Evolutionary conservation across 2,888 invertebrate genomes (phyloP).

Genomic region (Nymphalis c-album): DNA sequence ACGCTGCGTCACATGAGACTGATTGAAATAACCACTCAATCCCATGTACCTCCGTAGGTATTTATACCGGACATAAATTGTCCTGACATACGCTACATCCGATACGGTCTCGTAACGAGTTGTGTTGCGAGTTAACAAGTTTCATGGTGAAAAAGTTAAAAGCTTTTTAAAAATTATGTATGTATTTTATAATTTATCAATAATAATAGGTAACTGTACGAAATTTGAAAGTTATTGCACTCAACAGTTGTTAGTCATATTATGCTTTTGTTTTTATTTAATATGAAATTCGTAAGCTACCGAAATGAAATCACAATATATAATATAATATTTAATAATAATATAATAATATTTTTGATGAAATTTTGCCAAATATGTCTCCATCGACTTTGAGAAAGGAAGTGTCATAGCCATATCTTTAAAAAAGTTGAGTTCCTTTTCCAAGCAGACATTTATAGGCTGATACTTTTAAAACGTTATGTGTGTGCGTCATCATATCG

Average conservation of each 20-base stretch:
- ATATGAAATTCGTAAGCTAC: too few relatives aligned
- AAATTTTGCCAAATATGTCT: too few relatives aligned
- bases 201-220: not conserved
- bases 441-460: not conserved
- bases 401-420: too few relatives aligned
- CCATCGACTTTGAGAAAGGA: too few relatives aligned
- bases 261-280: too few relatives aligned
- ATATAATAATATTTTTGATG: too few relatives aligned
- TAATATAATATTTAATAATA: too few relatives aligned
- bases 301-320: not conserved
- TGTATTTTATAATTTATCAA: not conserved
- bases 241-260: not conserved
- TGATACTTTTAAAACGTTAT: too few relatives aligned
- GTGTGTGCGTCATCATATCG: constrained; percentile 4
- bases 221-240: too few relatives aligned
- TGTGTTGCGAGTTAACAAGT: constrained; percentile 9
- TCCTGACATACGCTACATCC: constrained; percentile 21
- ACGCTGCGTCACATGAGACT: constrained; percentile 46
- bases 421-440: not conserved
- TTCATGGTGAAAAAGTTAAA: not conserved
- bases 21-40: constrained; percentile 47
- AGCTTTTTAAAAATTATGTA: too few relatives aligned
- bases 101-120: constrained; percentile 27
- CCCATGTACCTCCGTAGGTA: constrained; percentile 26
- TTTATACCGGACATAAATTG: constrained; percentile 31